phyloP scores from a whole-genome alignment of 2,888 invertebrate genomes.

The Drosophila mimetica region DNA sequence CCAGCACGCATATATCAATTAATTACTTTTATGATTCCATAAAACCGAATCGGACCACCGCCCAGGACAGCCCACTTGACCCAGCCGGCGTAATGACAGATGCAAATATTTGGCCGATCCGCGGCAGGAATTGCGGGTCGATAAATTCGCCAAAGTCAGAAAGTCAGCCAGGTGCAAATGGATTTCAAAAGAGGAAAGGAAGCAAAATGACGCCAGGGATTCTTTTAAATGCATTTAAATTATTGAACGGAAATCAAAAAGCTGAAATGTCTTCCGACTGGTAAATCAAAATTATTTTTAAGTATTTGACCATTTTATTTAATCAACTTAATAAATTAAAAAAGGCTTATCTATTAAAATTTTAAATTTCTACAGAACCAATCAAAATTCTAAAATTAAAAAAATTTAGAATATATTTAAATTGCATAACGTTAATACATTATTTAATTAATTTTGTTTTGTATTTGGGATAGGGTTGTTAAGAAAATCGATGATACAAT shows the following conservation, averaged over 20 bases:
- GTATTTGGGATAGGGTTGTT: no score
- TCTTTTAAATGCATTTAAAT: background rate
- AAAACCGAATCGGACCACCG: slow-evolving; percentile 35
- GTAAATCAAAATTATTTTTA: no score
- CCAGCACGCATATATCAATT: slow-evolving; percentile 65
- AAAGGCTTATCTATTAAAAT: no score
- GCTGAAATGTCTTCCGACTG: no score
- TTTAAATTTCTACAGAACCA: no score
- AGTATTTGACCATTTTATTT: no score
- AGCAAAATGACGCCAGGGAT: background rate
- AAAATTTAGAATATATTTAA: no score
- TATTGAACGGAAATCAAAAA: background rate
- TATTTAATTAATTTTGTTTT: no score
- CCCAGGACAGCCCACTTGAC: slow-evolving; percentile 5
- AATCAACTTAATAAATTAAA: no score
- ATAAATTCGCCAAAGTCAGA: slow-evolving; percentile 35
- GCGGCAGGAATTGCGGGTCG: slow-evolving; percentile 24
- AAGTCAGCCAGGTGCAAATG: slow-evolving; percentile 20
- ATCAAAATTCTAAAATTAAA: no score
- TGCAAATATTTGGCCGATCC: slow-evolving; percentile 67
- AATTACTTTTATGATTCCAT: slow-evolving; percentile 77
- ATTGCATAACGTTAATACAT: no score
- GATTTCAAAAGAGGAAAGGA: background rate
- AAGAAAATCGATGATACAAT: no score
- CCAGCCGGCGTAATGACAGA: slow-evolving; percentile 55